Conservation (phyloP, 2,113 vertebrate species). For the Psephotus haematonotus region DNA sequence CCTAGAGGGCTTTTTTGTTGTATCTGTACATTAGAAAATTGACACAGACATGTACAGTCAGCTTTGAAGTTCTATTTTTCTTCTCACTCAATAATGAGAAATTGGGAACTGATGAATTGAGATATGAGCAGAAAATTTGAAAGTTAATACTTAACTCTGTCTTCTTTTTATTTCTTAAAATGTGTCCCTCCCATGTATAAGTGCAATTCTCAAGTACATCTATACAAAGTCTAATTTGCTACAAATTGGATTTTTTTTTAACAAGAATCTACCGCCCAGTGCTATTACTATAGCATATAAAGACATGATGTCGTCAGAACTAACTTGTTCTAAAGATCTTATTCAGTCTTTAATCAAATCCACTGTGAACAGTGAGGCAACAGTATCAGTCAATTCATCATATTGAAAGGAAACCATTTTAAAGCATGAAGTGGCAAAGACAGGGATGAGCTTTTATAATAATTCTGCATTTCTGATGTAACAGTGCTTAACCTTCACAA, state of each 20-base stretch:
- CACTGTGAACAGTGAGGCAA: background rate
- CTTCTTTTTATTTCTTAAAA: conserved; percentile 32
- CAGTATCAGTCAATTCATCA: conserved; percentile 28
- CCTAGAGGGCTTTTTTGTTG: conserved; percentile 18
- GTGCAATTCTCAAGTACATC: conserved; percentile 9
- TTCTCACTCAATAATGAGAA: conserved; percentile 40
- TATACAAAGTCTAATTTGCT: conserved; percentile 29
- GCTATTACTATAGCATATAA: background rate
- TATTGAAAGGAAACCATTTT: background rate
- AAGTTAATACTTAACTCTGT: conserved; percentile 31
- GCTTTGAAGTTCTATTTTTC: conserved; percentile 42
- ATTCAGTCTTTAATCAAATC: conserved; percentile 46
- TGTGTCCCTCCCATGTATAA: background rate
- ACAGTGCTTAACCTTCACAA: background rate
- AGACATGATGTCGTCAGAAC: conserved; percentile 20
- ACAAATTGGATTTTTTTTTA: background rate
- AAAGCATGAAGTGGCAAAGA: background rate
- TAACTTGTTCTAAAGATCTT: conserved; percentile 12
- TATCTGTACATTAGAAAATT: conserved; percentile 16
- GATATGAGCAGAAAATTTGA: conserved; percentile 3
- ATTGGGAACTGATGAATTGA: conserved; percentile 22
- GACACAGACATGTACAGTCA: background rate
- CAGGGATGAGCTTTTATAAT: background rate
- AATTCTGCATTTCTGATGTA: conserved; percentile 14
- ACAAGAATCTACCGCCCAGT: background rate